Evolutionary conservation across 2,797 vertebrate genomes (phyloP), one percentile per base, ranked within the genome.

Genomic region (Thalassophryne amazonica): DNA sequence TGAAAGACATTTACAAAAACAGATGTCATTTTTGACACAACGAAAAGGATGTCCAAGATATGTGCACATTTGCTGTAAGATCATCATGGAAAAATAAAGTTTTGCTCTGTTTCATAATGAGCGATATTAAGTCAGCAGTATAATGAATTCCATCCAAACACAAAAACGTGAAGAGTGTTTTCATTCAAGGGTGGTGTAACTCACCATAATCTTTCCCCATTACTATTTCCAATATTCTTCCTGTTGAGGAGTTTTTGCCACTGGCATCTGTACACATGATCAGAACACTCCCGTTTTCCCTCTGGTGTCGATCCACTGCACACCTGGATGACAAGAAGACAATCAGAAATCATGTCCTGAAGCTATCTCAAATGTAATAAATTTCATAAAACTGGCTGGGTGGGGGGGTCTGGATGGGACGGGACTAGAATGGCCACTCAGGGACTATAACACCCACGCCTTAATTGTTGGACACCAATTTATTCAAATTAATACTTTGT

Each of bases 141-240:
- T 42, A 39, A 56, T 41, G 1, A 39, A 60, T 22, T 46, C 9
- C 19, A 38, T 41, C 34, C 31, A 65, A 61, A 62, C 30, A 45
- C 30, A 10, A 17, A 42, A 63, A 58, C 30, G 23, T 61, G 50
- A 25, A 16, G 8, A 51, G 53, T 5, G 45, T 54, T 61, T 60
- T 45, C 28, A 39, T 20, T 55, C 9, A 19, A 49, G 64, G 53
- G 69, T 65, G 53, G 18, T 40, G 1, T 36, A 62, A 90, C 93
- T 92, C 88, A 99, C 97, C 96, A 65, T 98, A 99, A 82, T 98
- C 97, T 83, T 94, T 97, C 18, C 96, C 97, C 69, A 95, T 96
- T 46, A 91, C 86, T 58, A 99, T 95, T 86, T 96, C 94, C 82
- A 99, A 77, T 68, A 99, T 96, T 87, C 95, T 94, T 70, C 93